Base-by-base conservation (phyloP, 2,888 invertebrate genomes). In the Caenorhabditis doughertyi region DNA sequence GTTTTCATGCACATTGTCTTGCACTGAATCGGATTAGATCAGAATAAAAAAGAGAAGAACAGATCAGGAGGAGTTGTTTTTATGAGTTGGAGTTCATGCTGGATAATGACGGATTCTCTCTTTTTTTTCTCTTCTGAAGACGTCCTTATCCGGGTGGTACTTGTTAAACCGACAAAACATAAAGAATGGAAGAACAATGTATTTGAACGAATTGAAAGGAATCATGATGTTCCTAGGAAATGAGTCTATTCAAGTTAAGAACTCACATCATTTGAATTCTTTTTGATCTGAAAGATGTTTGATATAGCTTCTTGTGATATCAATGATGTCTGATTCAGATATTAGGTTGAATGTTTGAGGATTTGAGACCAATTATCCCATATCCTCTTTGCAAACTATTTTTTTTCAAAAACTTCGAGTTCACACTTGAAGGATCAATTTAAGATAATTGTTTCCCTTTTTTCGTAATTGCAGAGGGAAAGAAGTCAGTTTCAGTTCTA, bases 1-100 rank as follows among this genome's bases (percentile, higher is more conserved):
- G 44, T 62, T 64, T 32, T 55, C 13, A 29, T 29, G 56, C 42
- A 29, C 44, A 49, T 51, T 27, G 44, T 29, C 62, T 16, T 39
- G 65, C 64, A 47, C 73, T 74, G 55, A 56, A n/a, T 56, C 64
- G 64, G 73, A 65, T 74, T 56, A 74, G 47, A 65, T 39, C 65
- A 53, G 29, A 55, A 29, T 23, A 29, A 25, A 47, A 18, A 18
- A 47, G 32, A n/a, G n/a, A 21, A 35, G 56, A 70, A 29, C 44
- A 56, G 56, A 39, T 70, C 71, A 47, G 0, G 32, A 47, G 39
- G 9, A 42, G 23, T 42, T 60, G 58, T 60, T 60, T 21, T 39
- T n/a, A n/a, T n/a, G n/a, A n/a, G 16, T 42, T 3, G 29, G 29
- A 29, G 32, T 29, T 56, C 21, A 56, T n/a, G 23, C 68, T 68